These are phyloP conservation scores for Smutsia gigantea DNA, from an alignment of 2,797 vertebrate species.

Conservation along the genomic window DNA sequence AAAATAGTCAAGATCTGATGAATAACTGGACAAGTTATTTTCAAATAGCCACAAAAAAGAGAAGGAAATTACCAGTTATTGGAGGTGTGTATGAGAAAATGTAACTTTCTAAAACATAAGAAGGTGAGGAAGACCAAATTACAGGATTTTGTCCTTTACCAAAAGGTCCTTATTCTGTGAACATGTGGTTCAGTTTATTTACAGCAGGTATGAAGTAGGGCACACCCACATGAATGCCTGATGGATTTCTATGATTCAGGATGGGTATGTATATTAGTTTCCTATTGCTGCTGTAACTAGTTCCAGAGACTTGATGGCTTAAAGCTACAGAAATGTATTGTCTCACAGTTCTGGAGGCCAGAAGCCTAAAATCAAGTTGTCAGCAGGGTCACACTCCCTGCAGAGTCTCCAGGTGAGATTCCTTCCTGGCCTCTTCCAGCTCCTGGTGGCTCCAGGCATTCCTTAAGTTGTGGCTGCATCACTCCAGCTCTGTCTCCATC, in stretches of 20 bases:
- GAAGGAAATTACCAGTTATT: not conserved
- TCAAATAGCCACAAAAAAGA: conserved; percentile 18
- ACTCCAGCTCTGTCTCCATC: not conserved
- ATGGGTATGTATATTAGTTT: not conserved
- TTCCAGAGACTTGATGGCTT: not conserved
- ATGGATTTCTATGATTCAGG: not conserved
- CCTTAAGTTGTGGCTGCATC: not conserved
- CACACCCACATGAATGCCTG: not conserved
- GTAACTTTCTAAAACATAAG: conserved; percentile 21
- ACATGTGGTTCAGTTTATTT: not conserved
- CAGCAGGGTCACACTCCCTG: not conserved
- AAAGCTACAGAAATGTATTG: not conserved
- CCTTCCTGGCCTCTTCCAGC: not conserved
- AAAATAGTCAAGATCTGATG: conserved; percentile 45
- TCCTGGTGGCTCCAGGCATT: not conserved
- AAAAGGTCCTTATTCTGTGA: not conserved
- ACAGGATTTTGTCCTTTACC: not conserved
- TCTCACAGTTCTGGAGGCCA: not conserved
- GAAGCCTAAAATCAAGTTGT: not conserved
- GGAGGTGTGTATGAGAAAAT: conserved; percentile 1
- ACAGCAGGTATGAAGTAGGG: not conserved
- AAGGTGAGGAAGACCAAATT: conserved; percentile 24
- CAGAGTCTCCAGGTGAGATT: not conserved
- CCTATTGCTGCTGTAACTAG: not conserved
- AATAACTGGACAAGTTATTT: conserved; percentile 32